These are phyloP conservation scores for Hydriomena furcata DNA, from an alignment of 2,888 invertebrate species.

Conservation along the genomic window DNA sequence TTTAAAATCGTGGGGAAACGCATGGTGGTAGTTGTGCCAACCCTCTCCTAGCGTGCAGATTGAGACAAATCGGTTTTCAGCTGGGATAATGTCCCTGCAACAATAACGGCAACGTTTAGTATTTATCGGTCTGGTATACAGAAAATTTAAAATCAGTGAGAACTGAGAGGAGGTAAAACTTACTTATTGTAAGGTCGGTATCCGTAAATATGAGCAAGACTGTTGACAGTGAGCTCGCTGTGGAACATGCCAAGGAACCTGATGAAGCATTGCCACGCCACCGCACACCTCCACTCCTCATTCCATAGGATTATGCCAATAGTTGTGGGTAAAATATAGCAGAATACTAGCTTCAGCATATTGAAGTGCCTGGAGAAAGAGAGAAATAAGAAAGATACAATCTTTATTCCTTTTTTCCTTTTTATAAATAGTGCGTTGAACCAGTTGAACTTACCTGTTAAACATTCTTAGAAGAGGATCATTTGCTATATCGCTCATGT, in stretches of 20 bases:
- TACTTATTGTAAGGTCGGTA: constrained; percentile 77
- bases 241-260: constrained; percentile 91
- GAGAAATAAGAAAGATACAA: neutral
- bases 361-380: constrained; percentile 84
- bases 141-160: no score
- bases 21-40: constrained; percentile 92
- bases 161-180: constrained; percentile 31
- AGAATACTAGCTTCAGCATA: constrained; percentile 85
- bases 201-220: constrained; percentile 91
- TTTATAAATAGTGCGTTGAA: no score
- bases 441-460: constrained; percentile 86
- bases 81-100: constrained; percentile 84
- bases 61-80: constrained; percentile 85
- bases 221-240: constrained; percentile 94
- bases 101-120: constrained; percentile 3
- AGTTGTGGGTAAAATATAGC: constrained; percentile 89
- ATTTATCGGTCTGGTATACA: neutral
- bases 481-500: constrained; percentile 88
- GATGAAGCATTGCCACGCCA: constrained; percentile 87
- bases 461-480: constrained; percentile 90
- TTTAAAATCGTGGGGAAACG: constrained; percentile 87
- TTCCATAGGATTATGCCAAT: constrained; percentile 88
- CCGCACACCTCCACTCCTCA: constrained; percentile 87
- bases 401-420: no score
- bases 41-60: constrained; percentile 86